Evolutionary conservation across 1,140 invertebrate genomes (phyloP), one percentile per base, ranked within the genome.

Genomic region (Lordiphosa collinella): DNA sequence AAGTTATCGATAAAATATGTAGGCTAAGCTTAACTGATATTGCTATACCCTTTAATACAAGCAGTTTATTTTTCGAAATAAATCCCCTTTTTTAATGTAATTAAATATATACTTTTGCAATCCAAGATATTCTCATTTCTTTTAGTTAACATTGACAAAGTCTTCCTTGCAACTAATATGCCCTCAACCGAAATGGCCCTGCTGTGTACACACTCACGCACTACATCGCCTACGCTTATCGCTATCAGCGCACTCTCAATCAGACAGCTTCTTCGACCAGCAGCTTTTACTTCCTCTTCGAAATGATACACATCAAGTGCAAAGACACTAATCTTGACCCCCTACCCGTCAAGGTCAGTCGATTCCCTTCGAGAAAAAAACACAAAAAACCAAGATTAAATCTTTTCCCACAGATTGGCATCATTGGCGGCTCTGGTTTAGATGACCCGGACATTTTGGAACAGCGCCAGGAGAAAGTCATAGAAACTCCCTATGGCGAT

Each of bases 391-490:
- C 25, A 3, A 29, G 6, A 8, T 8, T 48, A 35, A 1, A 11
- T 50, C 11, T 4, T 11, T 0, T 5, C 18, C 12, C n/a, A 4
- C 25, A 98, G 96, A 93, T 99, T 82, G 97, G 97, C 50, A 98
- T 99, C 35, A 98, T 99, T 89, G 97, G 97, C 13, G 98, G 98
- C 0, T 95, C 96, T 34, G 98, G 98, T 0, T 90, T 99, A 13
- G 95, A 97, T 74, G 93, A 98, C 87, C 94, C 96, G 0, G 92
- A 95, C 62, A 92, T 98, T 50, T 90, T 99, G 40, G 91, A 94
- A 86, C 92, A 94, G 65, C 90, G 92, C 10, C 86, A 89, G 10
- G 92, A 95, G 72, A 91, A 91, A 37, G 63, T 78, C 29, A 91
- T 96, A 0, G 90, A 90, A 31, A 99, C 97, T 4, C 95, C 95